Conservation (phyloP, 1,140 invertebrate genomes). For the Macrocentrus cingulum region DNA sequence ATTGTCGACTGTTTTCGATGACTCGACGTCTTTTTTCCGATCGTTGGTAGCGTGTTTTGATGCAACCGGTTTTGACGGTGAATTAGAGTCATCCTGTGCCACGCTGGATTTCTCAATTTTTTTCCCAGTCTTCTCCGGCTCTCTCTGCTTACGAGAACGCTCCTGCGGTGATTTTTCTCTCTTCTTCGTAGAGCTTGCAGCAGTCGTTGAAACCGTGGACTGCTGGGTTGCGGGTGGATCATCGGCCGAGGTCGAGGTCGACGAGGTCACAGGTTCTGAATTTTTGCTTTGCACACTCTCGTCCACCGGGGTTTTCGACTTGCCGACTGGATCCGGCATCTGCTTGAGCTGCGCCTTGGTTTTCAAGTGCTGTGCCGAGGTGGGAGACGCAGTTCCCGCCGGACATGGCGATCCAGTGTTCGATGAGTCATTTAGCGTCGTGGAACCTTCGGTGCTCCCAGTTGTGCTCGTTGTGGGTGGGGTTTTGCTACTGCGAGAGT, state of each 20-base stretch:
- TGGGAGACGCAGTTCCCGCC: not conserved
- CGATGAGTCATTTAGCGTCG: not conserved
- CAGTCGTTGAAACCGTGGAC: not conserved
- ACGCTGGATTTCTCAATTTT: conserved; percentile 37
- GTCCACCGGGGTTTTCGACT: conserved; percentile 10
- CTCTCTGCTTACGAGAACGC: conserved; percentile 40
- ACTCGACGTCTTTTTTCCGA: too few relatives aligned
- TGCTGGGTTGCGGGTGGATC: not conserved
- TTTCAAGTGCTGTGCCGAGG: conserved; percentile 29
- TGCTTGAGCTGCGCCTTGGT: conserved; percentile 49
- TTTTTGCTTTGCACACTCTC: conserved; percentile 11
- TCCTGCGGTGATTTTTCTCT: conserved; percentile 51
- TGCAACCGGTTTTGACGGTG: conserved; percentile 27
- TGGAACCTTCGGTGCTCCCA: too few relatives aligned
- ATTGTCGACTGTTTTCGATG: not conserved
- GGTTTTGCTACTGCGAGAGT: too few relatives aligned
- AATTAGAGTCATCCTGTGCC: conserved; percentile 39
- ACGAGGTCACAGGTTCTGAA: conserved; percentile 9
- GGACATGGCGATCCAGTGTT: not conserved
- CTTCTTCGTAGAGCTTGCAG: conserved; percentile 33
- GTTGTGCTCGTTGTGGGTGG: too few relatives aligned
- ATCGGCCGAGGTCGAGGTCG: not conserved
- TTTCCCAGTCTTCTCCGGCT: conserved; percentile 31
- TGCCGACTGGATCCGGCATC: conserved; percentile 37
- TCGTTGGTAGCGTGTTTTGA: too few relatives aligned